Base-by-base conservation (phyloP, 2,113 vertebrate species). In the Myiozetetes cayanensis region DNA sequence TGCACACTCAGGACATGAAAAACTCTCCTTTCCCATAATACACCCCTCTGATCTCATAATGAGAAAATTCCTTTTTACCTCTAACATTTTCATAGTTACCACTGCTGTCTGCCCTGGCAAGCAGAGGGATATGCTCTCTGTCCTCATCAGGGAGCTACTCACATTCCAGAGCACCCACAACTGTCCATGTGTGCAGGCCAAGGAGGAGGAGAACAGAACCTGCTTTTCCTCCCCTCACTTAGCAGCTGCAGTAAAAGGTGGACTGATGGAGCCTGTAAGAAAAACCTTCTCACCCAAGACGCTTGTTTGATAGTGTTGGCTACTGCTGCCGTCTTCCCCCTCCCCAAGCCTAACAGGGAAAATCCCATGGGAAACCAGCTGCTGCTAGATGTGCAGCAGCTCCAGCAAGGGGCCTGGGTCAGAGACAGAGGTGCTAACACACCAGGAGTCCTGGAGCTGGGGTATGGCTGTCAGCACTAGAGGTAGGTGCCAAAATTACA, bases 401-500 rank as follows among this genome's bases (percentile, higher is more conserved):
- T 93, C 53, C 63, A 59, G 46, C 0, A 0, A 77, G 76, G n/a
- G 68, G n/a, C 35, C 47, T 0, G 0, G 74, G 61, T 84, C 93
- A 94, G 52, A 0, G 0, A 16, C 47, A 47, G 56, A 0, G 0
- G 35, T 27, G 72, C 63, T 61, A 55, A 78, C 0, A 0, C 1
- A 53, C 81, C 94, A 94, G 62, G 44, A 55, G 41, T 85, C 63
- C 78, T 79, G 87, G 85, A 87, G 90, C 65, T 1, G 4, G 58
- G 53, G 58, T 71, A 49, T 8, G 20, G 68, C 86, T 93, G 88
- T 90, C 94, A 96, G 79, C 39, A 8, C 63, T 21, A 53, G 50
- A 46, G 30, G 9, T 8, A 9, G 70, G 73, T 13, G 25, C 91
- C 89, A 89, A 82, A 94, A 78, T 79, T 41, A 91, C 41, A 22